Evolutionary conservation across 2,113 vertebrate genomes (phyloP), one percentile per base, ranked within the genome.

Genomic region (Clinocottus analis): DNA sequence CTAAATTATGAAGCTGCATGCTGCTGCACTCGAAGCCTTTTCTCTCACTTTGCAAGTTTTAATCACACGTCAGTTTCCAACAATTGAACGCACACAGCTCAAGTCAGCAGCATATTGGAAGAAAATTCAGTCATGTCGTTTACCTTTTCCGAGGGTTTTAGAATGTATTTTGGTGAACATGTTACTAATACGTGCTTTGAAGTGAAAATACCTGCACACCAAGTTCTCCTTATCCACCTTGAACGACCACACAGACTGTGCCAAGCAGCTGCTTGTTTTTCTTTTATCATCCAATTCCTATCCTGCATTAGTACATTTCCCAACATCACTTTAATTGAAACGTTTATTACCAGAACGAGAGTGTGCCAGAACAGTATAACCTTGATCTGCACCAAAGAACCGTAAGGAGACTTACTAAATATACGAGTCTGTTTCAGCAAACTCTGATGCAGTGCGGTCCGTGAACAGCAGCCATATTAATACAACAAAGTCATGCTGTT

Each of bases 61-160:
- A 77, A 85, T 91, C 69, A 67, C 69, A 75, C 37, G 33, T 85
- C 80, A 77, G 47, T 82, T 77, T 75, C 66, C 55, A 77, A 7
- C 55, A 33, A 70, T 59, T 73, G 45, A 67, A 58, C 49, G 39
- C 71, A 19, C 59, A 64, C 53, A 71, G 75, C 25, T 65, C 49
- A 39, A 81, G 59, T 85, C 75, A 89, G 84, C 84, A 85, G 72
- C 62, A 45, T 21, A 72, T 81, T 53, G 61, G 25, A 81, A 29
- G 19, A 25, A 41, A 31, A 62, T 62, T 55, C 51, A 23, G 39
- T 37, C 1, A 73, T 61, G 67, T 33, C 16, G 51, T 75, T 78
- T 49, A 29, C n/a, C 7, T n/a, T 74, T 64, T 70, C 25, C 58
- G 49, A 68, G 39, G 31, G 17, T 41, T 77, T 77, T 66, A 16